Evolutionary conservation across 2,797 vertebrate genomes (phyloP).

Genomic region (Pogoniulus pusillus): DNA sequence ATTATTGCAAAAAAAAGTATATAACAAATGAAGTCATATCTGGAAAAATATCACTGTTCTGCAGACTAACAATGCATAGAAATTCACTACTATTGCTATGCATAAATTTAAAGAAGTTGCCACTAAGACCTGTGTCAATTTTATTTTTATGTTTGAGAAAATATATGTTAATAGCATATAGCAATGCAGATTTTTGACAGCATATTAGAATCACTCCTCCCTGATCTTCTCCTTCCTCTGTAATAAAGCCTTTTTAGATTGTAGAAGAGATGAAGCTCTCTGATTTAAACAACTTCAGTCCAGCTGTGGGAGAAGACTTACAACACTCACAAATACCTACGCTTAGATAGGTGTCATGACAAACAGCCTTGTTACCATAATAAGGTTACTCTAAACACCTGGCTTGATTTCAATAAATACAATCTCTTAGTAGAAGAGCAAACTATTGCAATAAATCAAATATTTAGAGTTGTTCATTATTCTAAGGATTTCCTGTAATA

Average conservation of each 20-base stretch:
- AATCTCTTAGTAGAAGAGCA: background rate
- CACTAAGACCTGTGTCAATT: background rate
- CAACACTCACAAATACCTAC: background rate
- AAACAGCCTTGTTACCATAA: background rate
- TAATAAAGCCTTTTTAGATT: background rate
- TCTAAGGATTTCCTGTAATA: background rate
- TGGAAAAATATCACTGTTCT: slow-evolving; percentile 12
- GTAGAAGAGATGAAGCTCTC: background rate
- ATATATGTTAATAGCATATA: background rate
- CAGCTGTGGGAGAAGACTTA: background rate
- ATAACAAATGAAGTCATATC: slow-evolving; percentile 33
- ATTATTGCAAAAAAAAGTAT: slow-evolving; percentile 9
- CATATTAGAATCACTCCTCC: background rate
- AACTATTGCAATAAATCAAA: background rate
- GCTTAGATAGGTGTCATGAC: background rate
- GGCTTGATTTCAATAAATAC: background rate
- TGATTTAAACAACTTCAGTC: background rate
- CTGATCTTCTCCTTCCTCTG: background rate
- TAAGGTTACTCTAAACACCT: background rate
- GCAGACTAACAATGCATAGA: background rate
- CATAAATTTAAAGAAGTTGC: background rate
- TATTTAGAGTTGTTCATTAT: background rate
- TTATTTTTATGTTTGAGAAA: background rate
- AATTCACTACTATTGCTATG: background rate
- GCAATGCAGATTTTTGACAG: background rate